Percentiles rank a stretch among this genome's conserved stretches.
Conservation (phyloP, 1,140 invertebrate species). For the Cyrtorhinus lividipennis region DNA sequence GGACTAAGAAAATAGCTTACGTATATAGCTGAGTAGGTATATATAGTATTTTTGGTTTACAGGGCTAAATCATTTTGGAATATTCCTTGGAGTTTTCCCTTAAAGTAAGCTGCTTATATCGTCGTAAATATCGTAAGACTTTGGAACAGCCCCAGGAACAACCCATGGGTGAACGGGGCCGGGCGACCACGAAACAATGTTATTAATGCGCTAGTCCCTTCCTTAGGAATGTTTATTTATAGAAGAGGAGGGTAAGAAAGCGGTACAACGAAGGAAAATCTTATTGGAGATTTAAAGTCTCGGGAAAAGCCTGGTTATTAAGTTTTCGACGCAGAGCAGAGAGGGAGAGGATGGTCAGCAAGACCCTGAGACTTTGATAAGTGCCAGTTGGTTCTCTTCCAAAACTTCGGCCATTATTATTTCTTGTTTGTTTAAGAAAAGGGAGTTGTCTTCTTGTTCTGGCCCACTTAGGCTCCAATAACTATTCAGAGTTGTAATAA, state of each 20-base stretch:
- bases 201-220: not conserved
- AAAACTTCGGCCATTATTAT: not conserved
- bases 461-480: not conserved
- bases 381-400: constrained; percentile 8
- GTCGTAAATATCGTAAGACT: not conserved
- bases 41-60: not conserved
- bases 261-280: not conserved
- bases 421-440: not conserved
- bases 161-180: too few species aligned
- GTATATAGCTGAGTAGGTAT: too few species aligned
- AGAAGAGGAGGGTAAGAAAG: not conserved
- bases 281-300: constrained; percentile 3
- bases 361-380: not conserved
- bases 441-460: not conserved
- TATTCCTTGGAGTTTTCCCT: not conserved
- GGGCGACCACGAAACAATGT: not conserved
- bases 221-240: not conserved
- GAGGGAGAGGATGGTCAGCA: not conserved
- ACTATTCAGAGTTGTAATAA: not conserved
- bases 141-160: not conserved
- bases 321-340: not conserved
- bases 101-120: not conserved
- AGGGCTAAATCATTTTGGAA: too few species aligned
- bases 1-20: too few species aligned
- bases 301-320: not conserved